phyloP scores from a whole-genome alignment of 2,797 vertebrate species.

The Nyctibius grandis region DNA sequence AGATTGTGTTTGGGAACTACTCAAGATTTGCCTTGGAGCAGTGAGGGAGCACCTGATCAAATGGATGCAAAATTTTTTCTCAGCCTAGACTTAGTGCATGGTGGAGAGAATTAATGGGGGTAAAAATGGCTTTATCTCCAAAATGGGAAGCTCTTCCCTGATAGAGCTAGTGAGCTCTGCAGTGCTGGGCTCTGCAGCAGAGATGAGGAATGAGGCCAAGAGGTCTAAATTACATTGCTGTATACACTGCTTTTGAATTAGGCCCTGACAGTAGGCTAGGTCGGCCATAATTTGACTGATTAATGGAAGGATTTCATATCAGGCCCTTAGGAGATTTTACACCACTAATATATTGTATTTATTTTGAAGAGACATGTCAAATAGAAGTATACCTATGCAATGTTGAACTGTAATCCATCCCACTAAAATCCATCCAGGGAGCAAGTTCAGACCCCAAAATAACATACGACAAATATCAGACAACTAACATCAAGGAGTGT shows the following conservation, averaged over 20 bases:
- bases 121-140: not conserved
- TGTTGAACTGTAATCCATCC: not conserved
- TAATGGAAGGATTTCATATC: not conserved
- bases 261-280: not conserved
- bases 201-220: slow-evolving; percentile 22
- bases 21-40: not conserved
- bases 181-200: not conserved
- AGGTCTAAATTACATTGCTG: slow-evolving; percentile 1
- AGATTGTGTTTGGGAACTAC: not conserved
- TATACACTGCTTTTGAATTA: not conserved
- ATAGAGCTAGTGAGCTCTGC: not conserved
- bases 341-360: not conserved
- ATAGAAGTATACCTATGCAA: not conserved
- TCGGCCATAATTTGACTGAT: not conserved
- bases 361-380: not conserved
- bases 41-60: not conserved
- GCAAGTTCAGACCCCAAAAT: not conserved
- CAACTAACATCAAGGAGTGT: not conserved
- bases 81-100: not conserved
- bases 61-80: not conserved
- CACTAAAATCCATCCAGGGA: not conserved
- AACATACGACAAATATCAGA: not conserved
- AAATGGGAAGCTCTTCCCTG: not conserved
- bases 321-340: not conserved
- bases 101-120: not conserved